Base-by-base conservation (phyloP, 2,888 invertebrate species). In the Microchrysa polita region DNA sequence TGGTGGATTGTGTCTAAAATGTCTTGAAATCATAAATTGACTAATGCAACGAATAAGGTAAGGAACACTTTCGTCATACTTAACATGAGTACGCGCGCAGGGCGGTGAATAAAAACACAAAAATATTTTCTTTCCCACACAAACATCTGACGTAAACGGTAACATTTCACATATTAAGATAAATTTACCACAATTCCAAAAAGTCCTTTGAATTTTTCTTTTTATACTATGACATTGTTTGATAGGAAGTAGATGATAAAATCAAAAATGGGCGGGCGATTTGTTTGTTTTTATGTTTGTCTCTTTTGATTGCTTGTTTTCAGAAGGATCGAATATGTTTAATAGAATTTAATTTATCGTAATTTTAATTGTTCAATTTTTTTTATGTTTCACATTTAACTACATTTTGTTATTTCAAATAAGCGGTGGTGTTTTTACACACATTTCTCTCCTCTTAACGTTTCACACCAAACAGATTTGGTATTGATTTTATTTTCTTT, bases 401-500 rank as follows among this genome's bases (percentile, higher is more conserved):
- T 65, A 65, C 44, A 20, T 48, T 40, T 40, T 20, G n/a, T n/a
- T n/a, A n/a, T n/a, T n/a, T n/a, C n/a, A 7, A 48, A 48, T 48
- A 48, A 48, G 27, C 27, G 2, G 27, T 34, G 27, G 4, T 5
- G 2, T 5, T 34, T 34, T 34, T 7, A 7, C 27, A 7, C 27
- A 7, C 27, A 7, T 7, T 2, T 7, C 4, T 7, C 4, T 7
- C 44, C 16, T 53, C 80, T 83, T 83, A 85, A 82, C 84, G 84
- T 80, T 85, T 85, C 69, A 85, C 84, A 73, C 85, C 85, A 76
- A 85, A 85, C 42, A 85, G 79, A 81, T 85, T 85, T 74, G 85
- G 85, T 80, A 85, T 85, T 60, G 85, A 85, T 81, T 85, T 85
- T 87, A 97, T 96, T 93, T 98, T 98, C 87, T 98, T 98, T 87